Evolutionary conservation across 2,113 vertebrate genomes (phyloP), one percentile per base, ranked within the genome.

Genomic region (Montifringilla adamsi): DNA sequence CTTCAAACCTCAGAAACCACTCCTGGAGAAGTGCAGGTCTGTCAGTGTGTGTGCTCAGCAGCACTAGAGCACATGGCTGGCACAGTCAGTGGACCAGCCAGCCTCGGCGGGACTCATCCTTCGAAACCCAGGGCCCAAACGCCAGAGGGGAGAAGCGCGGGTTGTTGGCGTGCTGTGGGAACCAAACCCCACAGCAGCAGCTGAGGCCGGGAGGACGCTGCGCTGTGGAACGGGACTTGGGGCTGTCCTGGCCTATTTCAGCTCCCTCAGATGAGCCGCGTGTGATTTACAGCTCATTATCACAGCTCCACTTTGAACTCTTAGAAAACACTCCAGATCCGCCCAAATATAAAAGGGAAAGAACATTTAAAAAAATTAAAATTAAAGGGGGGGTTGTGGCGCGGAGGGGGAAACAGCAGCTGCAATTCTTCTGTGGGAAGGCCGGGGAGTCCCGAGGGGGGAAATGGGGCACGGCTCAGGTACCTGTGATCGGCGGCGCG

Each of bases 331-430:
- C 64, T 43, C 50, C 50, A 26, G 26, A 62, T n/a, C 37, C n/a
- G 33, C 46, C 21, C 46, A 22, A 62, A 53, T 8, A 58, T 2
- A 58, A 46, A 53, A 49, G 14, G 6, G 12, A 50, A 66, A 75
- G 13, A 49, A 47, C 2, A 16, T 1, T 15, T 1, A 19, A 14
- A 28, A 9, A 4, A 4, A 4, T 64, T 2, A 11, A 37, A 37
- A 8, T 37, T 7, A 37, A 37, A 2, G 3, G 4, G 3, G 4
- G 1, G 27, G 2, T n/a, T n/a, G n/a, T n/a, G n/a, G 3, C 7
- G 6, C 18, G 19, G 16, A 8, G 11, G 7, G 7, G 17, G 28
- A 39, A 41, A 41, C 39, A 41, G 39, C 39, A 41, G 39, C 39
- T 41, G 39, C 39, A 41, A 41, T 41, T 41, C 39, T 41, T 41